Conservation (phyloP, 2,888 invertebrate genomes). For the Pseudolycoriella hygida region DNA sequence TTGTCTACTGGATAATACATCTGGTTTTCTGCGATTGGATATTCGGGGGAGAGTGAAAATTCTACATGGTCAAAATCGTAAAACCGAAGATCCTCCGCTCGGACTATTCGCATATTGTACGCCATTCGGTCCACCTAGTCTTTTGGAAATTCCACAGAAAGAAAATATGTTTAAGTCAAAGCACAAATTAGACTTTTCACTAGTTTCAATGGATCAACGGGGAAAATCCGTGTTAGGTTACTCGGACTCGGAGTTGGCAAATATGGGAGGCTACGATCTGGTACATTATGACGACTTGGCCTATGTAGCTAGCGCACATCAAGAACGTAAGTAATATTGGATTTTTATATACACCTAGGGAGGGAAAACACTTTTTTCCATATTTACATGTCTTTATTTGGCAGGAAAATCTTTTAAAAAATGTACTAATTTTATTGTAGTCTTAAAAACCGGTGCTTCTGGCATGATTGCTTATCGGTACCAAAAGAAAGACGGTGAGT, state of each 20-base stretch:
- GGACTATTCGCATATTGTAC: conserved; percentile 96
- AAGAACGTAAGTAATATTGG: conserved; percentile 70
- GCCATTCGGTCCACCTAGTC: conserved; percentile 94
- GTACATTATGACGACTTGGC: conserved; percentile 96
- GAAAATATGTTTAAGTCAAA: conserved; percentile 99
- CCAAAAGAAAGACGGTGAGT: conserved; percentile 82
- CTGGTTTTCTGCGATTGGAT: conserved; percentile 94
- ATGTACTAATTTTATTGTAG: conserved; percentile 38
- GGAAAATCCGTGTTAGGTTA: conserved; percentile 91
- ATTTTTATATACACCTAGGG: conserved; percentile 1
- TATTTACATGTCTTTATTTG: not conserved
- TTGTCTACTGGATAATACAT: conserved; percentile 97
- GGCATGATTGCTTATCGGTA: conserved; percentile 98
- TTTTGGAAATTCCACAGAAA: conserved; percentile 92
- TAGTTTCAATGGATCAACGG: conserved; percentile 94
- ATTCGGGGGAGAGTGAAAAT: conserved; percentile 93
- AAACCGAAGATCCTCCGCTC: conserved; percentile 83
- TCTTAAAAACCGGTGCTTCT: conserved; percentile 95
- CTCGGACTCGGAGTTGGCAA: conserved; percentile 76
- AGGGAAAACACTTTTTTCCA: too few relatives aligned
- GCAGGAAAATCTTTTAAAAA: not conserved
- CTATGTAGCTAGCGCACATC: conserved; percentile 96
- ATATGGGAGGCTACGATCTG: conserved; percentile 92
- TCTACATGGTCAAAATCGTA: conserved; percentile 89
- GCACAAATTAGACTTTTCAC: conserved; percentile 90